Evolutionary conservation across 2,113 vertebrate species (phyloP), one percentile per base, ranked within the genome.

Genomic region (Thunnus maccoyii): DNA sequence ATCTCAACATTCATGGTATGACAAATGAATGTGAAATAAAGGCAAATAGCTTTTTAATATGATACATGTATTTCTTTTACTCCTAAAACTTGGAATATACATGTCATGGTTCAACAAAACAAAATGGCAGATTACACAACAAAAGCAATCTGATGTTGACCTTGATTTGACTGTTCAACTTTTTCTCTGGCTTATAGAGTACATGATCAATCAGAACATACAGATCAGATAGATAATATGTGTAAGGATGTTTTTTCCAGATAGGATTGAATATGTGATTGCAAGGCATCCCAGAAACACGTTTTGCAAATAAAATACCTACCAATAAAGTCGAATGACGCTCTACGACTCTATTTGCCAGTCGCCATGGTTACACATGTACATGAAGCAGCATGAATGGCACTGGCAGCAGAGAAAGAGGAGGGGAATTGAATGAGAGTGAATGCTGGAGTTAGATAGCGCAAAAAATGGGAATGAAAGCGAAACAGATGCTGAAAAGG

Each of bases 321-420:
- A 13, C 7, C 32, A 75, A 27, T 76, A 67, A 77, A 68, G 68
- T 44, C 70, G 30, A 82, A 67, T 79, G 71, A 80, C 2, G 50
- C 61, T 63, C 15, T 41, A 78, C 57, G 60, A 60, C 67, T 83
- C 74, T 48, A 64, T 76, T 78, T 87, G 54, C 18, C 66, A 18
- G 84, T 90, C 18, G 7, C 80, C 86, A 86, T 88, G 86, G 87
- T 76, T 72, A 88, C 77, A 41, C 17, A 8, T 64, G 66, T 58
- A 44, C 69, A 78, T 54, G 64, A 61, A 64, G 67, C 74, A 50
- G 41, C 55, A n/a, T 80, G 80, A 88, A 87, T 82, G 78, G 57
- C 1, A 15, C 41, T 30, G 62, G 70, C 13, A 62, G 58, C 18
- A 50, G 32, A 47, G 36, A 73, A 76, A 72, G 55, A 41, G 25